Evolutionary conservation across 2,797 vertebrate species (phyloP).

Genomic region (Eulemur coronatus): DNA sequence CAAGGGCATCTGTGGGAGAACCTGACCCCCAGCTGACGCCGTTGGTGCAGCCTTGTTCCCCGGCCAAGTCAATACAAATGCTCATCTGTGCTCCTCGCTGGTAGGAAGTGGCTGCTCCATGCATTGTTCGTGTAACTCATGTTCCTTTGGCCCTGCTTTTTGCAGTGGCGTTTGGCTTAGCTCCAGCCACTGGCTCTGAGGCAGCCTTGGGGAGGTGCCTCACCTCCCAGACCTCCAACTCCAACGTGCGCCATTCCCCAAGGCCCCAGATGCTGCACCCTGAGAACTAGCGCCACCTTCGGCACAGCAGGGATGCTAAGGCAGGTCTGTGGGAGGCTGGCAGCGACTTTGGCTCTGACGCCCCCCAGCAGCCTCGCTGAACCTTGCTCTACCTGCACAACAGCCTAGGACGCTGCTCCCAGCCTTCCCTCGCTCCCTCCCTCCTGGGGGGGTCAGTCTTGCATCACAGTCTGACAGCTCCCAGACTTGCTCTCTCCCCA

Average conservation of each 20-base stretch:
- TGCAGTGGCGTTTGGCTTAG: neutral
- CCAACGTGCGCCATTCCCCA: neutral
- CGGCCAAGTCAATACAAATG: neutral
- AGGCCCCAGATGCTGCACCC: neutral
- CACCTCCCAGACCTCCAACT: neutral
- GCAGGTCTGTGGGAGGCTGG: neutral
- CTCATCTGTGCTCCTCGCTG: accelerated
- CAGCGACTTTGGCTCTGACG: neutral
- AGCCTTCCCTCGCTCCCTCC: neutral
- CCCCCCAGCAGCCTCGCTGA: neutral
- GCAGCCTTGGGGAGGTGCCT: neutral
- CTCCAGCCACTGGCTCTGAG: neutral
- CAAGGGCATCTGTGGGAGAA: neutral
- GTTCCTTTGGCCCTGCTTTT: neutral
- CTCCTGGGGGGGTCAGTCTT: neutral
- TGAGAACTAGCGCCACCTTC: neutral
- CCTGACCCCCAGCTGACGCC: neutral
- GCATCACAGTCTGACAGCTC: neutral
- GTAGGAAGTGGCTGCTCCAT: neutral
- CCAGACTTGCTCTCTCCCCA: neutral
- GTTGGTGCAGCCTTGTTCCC: neutral
- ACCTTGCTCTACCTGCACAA: neutral
- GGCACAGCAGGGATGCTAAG: accelerated
- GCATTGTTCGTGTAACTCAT: neutral
- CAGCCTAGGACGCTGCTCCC: neutral